These are phyloP conservation scores for Heliconius hortense DNA, from an alignment of 2,888 invertebrate species.

Conservation along the genomic window DNA sequence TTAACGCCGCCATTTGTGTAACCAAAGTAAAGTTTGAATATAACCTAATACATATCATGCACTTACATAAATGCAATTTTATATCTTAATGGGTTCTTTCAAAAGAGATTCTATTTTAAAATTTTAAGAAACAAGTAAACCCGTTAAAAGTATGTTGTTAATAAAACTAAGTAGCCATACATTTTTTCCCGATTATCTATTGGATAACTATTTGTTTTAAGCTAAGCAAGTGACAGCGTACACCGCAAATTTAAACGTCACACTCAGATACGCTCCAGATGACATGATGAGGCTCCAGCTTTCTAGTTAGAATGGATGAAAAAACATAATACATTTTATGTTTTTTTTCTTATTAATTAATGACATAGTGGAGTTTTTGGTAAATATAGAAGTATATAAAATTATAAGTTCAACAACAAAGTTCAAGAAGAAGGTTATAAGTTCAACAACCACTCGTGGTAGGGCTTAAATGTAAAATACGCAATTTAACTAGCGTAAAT, in stretches of 20 bases:
- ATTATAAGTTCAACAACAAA: too few relatives aligned
- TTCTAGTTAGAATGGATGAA: constrained; percentile 24
- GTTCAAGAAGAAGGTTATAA: too few relatives aligned
- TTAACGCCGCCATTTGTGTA: neutral
- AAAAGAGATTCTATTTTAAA: neutral
- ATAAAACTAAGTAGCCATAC: neutral
- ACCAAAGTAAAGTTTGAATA: neutral
- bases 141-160: neutral
- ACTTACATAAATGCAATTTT: too few relatives aligned
- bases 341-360: too few relatives aligned
- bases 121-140: neutral
- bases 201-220: constrained; percentile 23
- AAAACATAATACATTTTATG: too few relatives aligned
- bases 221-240: constrained; percentile 29
- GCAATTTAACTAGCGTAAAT: too few relatives aligned
- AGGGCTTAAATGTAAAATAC: too few relatives aligned
- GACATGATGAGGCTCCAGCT: constrained; percentile 15
- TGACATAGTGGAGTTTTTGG: too few relatives aligned
- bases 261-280: constrained; percentile 54
- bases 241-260: constrained; percentile 53
- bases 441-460: too few relatives aligned
- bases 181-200: constrained; percentile 25
- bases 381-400: too few relatives aligned
- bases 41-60: neutral
- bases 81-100: neutral